phyloP scores from a whole-genome alignment of 2,797 vertebrate species.

The Pagetopsis macropterus region DNA sequence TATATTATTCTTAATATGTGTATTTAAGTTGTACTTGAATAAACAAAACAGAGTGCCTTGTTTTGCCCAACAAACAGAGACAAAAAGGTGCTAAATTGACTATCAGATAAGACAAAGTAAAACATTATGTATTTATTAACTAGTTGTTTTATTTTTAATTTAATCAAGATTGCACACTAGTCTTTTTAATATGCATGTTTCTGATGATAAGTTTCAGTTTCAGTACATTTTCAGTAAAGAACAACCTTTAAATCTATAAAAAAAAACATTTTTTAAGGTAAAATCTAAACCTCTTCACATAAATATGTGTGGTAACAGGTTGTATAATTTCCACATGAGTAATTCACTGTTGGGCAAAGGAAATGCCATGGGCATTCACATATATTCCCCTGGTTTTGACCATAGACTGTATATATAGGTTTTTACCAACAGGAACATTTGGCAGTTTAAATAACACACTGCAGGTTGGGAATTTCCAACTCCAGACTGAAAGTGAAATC shows the following conservation, averaged over 20 bases:
- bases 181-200: neutral
- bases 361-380: neutral
- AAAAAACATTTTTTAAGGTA: neutral
- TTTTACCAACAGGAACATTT: conserved; percentile 1
- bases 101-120: neutral
- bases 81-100: neutral
- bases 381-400: neutral
- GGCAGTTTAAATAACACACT: neutral
- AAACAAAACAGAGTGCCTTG: neutral
- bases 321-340: neutral
- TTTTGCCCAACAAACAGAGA: neutral
- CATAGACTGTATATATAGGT: too few relatives aligned
- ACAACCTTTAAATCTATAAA: neutral
- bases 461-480: conserved; percentile 14
- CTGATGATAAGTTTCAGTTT: neutral
- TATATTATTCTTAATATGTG: too few relatives aligned
- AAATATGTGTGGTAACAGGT: neutral
- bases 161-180: neutral
- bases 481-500: neutral
- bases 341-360: neutral
- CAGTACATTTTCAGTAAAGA: neutral
- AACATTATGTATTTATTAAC: neutral
- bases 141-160: neutral
- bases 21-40: too few relatives aligned
- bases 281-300: neutral